Conservation (phyloP, 2,797 vertebrate species). For the Anguilla megastoma region DNA sequence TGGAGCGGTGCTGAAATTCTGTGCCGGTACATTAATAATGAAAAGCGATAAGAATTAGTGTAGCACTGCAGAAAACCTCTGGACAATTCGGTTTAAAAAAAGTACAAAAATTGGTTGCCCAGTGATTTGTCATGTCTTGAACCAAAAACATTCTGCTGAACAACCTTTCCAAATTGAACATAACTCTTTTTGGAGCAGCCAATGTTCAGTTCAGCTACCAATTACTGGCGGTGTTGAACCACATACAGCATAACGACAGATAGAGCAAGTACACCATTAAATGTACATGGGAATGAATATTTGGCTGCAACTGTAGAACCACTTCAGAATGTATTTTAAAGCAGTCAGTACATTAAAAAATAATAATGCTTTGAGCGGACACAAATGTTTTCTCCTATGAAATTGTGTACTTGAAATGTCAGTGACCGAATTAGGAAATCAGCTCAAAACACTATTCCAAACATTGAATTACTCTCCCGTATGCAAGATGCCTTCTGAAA, state of each 20-base stretch:
- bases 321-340: conserved; percentile 68
- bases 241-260: conserved; percentile 65
- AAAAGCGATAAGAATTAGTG: conserved; percentile 53
- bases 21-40: conserved; percentile 68
- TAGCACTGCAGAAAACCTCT: neutral
- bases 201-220: conserved; percentile 70
- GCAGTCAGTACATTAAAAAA: conserved; percentile 58
- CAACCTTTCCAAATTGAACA: conserved; percentile 74
- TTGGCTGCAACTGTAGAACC: conserved; percentile 67
- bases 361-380: conserved; percentile 55
- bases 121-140: conserved; percentile 58
- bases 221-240: conserved; percentile 72
- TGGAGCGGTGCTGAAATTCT: conserved; percentile 60
- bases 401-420: conserved; percentile 50
- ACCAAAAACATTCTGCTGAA: conserved; percentile 65
- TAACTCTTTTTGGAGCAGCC: conserved; percentile 67
- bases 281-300: conserved; percentile 73
- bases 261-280: conserved; percentile 70
- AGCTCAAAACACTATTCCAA: conserved; percentile 47
- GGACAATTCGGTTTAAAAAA: conserved; percentile 11
- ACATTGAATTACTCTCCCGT: conserved; percentile 44
- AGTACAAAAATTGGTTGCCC: conserved; percentile 49
- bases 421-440: conserved; percentile 45
- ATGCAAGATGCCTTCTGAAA: conserved; percentile 50
- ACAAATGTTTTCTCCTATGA: conserved; percentile 67